Base-by-base conservation (phyloP, 2,113 vertebrate species). In the Entosphenus tridentatus region DNA sequence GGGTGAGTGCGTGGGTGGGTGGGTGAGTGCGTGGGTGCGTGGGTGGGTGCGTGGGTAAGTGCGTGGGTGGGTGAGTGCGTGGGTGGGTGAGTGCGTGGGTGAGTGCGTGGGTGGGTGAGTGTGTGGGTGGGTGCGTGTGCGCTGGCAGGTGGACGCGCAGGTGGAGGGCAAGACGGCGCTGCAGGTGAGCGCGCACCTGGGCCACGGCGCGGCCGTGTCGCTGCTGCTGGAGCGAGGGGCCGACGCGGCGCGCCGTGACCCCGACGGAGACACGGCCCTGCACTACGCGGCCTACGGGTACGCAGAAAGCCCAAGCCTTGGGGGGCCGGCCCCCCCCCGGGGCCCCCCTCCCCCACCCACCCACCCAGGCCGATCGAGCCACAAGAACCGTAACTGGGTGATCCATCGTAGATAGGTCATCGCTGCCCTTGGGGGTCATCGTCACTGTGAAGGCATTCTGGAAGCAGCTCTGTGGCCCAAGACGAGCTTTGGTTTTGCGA, bases 271-370 rank as follows among this genome's bases (percentile, higher is more conserved):
- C 71, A 83, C 87, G 0, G 87, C 89, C 0, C 79, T 98, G 73
- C 90, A 98, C 77, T 95, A 96, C 0, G 87, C 90, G 0, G 90
- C 93, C 18, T 87, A 93, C 11, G 93, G 93, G 93, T 96, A 77
- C 81, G 84, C 18, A 54, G 6, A 39, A 39, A 39, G 39, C 39
- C 39, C 39, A 39, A 16, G 13, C 1, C 54, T 3, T 55, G n/a
- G 6, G 8, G 8, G 56, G 68, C 12, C 9, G 18, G 68, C 10
- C 39, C 67, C 54, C 57, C 13, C 55, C 13, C 58, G 68, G 2
- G 16, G 1, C 0, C 1, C 57, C 39, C 39, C 39, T 7, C 39
- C 39, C 39, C 39, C 39, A 39, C 39, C 39, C 39, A 39, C 39
- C 6, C 57, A 71, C 6, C 39, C 39, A 5, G 39, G 39, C 39